Evolutionary conservation across 2,113 vertebrate genomes (phyloP), one percentile per base, ranked within the genome.

Genomic region (Protomyctophum bolini): DNA sequence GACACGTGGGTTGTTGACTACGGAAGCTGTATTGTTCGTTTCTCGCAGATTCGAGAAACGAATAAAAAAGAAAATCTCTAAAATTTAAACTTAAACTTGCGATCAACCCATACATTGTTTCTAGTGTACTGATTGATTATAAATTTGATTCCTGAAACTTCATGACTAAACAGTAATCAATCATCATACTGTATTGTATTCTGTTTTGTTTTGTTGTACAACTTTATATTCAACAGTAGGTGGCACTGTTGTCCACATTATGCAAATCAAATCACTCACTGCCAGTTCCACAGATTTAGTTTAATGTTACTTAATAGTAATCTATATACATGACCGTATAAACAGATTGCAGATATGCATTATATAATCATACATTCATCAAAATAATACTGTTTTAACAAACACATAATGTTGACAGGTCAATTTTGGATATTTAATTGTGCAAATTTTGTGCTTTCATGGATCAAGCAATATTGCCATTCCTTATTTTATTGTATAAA

Each of bases 11-110:
- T 84, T 85, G 69, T 76, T 68, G 70, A 8, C 15, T 12, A 29
- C 0, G 2, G 0, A 7, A 2, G 28, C 9, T 15, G 10, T 0
- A 41, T 12, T 3, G 11, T 7, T 47, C 86, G 80, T 1, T 6
- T 5, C 0, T 55, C 62, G 89, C 89, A 87, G 89, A 90, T 92
- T 91, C 91, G 84, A 56, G 0, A 56, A 8, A 8, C 8, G n/a
- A 78, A 69, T 0, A 1, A 29, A 6, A 2, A 48, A 48, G 9
- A 48, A 48, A 10, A 6, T 29, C 6, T 21, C 21, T 21, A 21
- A 21, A 21, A 21, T 21, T 2, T 21, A 21, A 21, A 56, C 7
- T 28, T 8, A 0, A 21, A 1, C 10, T 45, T 10, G 2, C 15
- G n/a, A 64, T 47, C 1, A 14, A 1, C 33, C 2, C 0, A 61